Evolutionary conservation across 2,888 invertebrate genomes (phyloP).

Genomic region (Drosophila melanocephala): DNA sequence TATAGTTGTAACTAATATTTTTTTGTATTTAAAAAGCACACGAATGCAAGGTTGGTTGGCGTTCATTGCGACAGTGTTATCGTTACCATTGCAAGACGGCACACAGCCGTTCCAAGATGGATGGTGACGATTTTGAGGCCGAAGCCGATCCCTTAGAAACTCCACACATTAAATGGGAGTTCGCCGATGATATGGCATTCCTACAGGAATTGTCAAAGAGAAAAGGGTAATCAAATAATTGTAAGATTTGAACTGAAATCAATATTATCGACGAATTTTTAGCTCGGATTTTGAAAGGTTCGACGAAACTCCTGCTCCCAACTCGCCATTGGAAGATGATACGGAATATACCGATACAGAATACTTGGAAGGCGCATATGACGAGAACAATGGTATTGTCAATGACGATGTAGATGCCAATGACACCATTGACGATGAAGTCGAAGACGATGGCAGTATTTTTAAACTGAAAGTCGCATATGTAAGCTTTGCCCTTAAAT

Average conservation of each 20-base stretch:
- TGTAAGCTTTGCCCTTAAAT: background rate
- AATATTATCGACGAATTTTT: background rate
- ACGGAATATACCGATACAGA: conserved; percentile 36
- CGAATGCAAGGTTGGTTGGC: conserved; percentile 50
- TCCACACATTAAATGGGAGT: conserved; percentile 44
- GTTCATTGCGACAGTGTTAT: conserved; percentile 49
- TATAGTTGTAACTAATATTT: background rate
- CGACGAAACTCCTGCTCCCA: background rate
- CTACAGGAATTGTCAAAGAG: conserved; percentile 25
- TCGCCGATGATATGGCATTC: conserved; percentile 50
- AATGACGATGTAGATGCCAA: conserved; percentile 10
- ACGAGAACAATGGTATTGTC: background rate
- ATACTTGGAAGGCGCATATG: conserved; percentile 35
- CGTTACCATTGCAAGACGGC: conserved; percentile 47
- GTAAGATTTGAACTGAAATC: background rate
- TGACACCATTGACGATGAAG: background rate
- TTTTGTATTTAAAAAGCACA: conserved; percentile 24
- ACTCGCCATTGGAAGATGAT: conserved; percentile 25
- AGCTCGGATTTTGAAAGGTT: conserved; percentile 21
- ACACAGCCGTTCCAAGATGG: conserved; percentile 5
- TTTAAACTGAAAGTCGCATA: background rate
- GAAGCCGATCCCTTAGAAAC: conserved; percentile 48
- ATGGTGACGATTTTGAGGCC: conserved; percentile 1
- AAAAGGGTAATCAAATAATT: conserved; percentile 1
- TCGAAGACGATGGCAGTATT: background rate